phyloP scores from a whole-genome alignment of 2,797 vertebrate genomes.

The Melanogrammus aeglefinus region DNA sequence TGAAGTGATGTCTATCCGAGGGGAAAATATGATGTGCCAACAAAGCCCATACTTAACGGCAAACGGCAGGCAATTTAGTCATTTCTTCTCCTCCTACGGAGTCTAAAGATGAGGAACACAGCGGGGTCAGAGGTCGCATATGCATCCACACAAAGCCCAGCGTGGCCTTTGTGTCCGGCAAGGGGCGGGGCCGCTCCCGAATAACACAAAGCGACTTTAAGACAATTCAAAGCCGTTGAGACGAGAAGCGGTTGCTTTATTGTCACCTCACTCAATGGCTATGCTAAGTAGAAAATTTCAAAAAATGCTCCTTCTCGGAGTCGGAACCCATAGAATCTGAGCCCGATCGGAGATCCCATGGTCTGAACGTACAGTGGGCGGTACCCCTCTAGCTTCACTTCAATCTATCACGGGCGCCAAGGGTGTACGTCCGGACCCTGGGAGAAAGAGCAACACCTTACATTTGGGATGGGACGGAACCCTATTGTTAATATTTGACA shows the following conservation, averaged over 20 bases:
- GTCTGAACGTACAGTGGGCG: neutral
- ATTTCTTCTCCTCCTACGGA: neutral
- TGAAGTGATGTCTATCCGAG: neutral
- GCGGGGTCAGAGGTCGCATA: neutral
- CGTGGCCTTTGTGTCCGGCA: conserved; percentile 46
- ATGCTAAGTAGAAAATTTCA: conserved; percentile 69
- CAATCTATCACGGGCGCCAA: too few species aligned
- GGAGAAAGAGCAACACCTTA: too few species aligned
- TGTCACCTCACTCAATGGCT: conserved; percentile 68
- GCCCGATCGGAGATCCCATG: neutral
- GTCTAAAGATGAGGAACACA: neutral
- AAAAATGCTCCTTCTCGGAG: conserved; percentile 21
- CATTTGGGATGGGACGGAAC: conserved; percentile 54
- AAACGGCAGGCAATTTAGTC: neutral
- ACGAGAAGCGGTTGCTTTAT: conserved; percentile 67
- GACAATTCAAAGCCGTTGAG: conserved; percentile 66
- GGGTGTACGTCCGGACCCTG: too few species aligned
- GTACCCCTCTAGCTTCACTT: neutral
- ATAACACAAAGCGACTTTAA: conserved; percentile 72
- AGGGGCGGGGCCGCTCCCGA: conserved; percentile 30
- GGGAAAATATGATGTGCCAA: neutral
- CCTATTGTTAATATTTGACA: conserved; percentile 50
- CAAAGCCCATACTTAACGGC: neutral
- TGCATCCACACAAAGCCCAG: neutral
- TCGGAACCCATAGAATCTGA: neutral